Evolutionary conservation across 2,888 invertebrate genomes (phyloP), one percentile per base, ranked within the genome.

Genomic region (Ommatoiulus sabulosus): DNA sequence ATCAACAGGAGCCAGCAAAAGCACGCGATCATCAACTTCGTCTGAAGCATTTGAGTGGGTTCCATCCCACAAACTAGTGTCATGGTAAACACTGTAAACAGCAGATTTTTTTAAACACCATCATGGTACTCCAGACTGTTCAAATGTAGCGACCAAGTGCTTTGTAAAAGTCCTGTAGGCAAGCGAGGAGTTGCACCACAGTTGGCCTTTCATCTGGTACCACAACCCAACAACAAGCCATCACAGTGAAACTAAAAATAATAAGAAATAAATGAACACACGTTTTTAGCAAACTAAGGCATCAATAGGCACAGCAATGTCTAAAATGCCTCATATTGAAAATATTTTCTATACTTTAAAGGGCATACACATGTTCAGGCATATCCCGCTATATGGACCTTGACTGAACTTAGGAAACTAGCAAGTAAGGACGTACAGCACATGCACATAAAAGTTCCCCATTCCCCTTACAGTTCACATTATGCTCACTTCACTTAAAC

Each of bases 211-310:
- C 92, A 44, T 92, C 92, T 15, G 92, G 91, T 85, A 91, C 91
- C 88, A 91, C 90, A 5, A 92, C 92, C 93, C 93, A 93, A 90
- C 93, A 93, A 89, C 92, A 92, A 4, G 92, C 92, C 92, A 93
- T 92, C 87, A 93, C 91, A 72, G 92, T 91, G 90, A 92, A 93
- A 90, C 92, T 93, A 90, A 17, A 91, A 90, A 84, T 24, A 17
- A 17, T 15, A 46, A 48, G 17, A 87, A 87, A 87, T 48, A 87
- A 52, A 57, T 52, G 8, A 87, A 87, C 57, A 48, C n/a, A 87
- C 35, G 35, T 0, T 35, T 35, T 35, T 35, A 35, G 35, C 35
- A 2, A 35, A 35, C 35, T 35, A n/a, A n/a, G n/a, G n/a, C n/a
- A n/a, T n/a, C n/a, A n/a, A n/a, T n/a, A n/a, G n/a, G n/a, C n/a